Conservation (phyloP, 1,140 invertebrate species). For the Branchinecta lindahli region DNA sequence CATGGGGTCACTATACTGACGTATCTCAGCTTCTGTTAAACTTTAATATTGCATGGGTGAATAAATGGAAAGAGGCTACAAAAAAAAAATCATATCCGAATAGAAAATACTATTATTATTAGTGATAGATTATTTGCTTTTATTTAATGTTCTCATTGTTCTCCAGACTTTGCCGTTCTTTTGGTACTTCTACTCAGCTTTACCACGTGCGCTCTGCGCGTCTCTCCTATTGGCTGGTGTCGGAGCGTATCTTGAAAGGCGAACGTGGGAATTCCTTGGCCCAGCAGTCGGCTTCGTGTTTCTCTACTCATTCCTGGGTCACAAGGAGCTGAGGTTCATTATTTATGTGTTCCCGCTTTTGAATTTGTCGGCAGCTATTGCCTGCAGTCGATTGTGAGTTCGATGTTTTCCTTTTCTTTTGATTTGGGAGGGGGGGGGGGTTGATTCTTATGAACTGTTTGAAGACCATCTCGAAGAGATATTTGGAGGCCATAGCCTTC, state of each 20-base stretch:
- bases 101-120: too few relatives aligned
- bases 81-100: too few relatives aligned
- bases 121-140: constrained; percentile 9
- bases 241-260: constrained; percentile 53
- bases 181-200: constrained; percentile 97
- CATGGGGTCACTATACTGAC: too few relatives aligned
- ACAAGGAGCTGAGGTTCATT: constrained; percentile 96
- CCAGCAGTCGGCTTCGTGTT: constrained; percentile 69
- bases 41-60: too few relatives aligned
- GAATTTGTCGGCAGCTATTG: constrained; percentile 73
- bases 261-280: constrained; percentile 48
- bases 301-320: constrained; percentile 85
- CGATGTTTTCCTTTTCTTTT: constrained; percentile 15
- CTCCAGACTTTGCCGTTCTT: constrained; percentile 76
- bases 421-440: neutral
- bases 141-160: constrained; percentile 27
- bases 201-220: constrained; percentile 70
- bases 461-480: neutral
- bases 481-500: neutral
- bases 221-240: constrained; percentile 67
- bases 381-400: constrained; percentile 73
- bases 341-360: constrained; percentile 90
- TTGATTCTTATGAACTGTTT: neutral
- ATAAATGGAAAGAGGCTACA: too few relatives aligned
- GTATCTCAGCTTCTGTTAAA: too few relatives aligned